phyloP scores from a whole-genome alignment of 2,888 invertebrate genomes.

The Fissipunctia ypsillon region DNA sequence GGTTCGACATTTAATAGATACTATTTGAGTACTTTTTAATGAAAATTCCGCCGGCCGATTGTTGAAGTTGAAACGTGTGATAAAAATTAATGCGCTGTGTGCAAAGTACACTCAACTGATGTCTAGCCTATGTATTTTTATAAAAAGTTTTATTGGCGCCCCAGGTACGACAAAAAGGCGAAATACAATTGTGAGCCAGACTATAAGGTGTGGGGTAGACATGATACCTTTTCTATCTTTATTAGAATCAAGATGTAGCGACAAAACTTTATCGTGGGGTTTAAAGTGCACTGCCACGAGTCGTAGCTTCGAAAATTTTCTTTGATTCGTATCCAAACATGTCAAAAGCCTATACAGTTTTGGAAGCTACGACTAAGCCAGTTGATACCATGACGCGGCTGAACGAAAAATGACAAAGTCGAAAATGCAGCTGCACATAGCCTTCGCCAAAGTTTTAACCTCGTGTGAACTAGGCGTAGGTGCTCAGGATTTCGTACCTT shows the following conservation, averaged over 20 bases:
- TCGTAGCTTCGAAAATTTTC: background rate
- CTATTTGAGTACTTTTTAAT: constrained; percentile 13
- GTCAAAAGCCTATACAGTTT: constrained; percentile 12
- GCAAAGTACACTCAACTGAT: constrained; percentile 51
- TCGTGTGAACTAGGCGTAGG: background rate
- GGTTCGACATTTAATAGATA: background rate
- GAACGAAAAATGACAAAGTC: constrained; percentile 10
- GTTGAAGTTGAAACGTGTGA: constrained; percentile 33
- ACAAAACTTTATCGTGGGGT: background rate
- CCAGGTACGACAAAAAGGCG: constrained; percentile 29
- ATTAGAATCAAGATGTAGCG: background rate
- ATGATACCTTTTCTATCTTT: background rate
- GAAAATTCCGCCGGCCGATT: constrained; percentile 27
- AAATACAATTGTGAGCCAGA: constrained; percentile 1
- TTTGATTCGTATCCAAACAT: background rate
- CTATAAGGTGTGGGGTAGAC: background rate
- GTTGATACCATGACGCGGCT: constrained; percentile 9
- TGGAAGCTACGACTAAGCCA: constrained; percentile 5
- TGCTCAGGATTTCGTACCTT: constrained; percentile 12
- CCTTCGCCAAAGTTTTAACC: background rate
- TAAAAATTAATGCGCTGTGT: constrained; percentile 39
- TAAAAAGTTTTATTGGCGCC: constrained; percentile 22
- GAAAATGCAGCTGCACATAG: constrained; percentile 7
- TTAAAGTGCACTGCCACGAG: background rate
- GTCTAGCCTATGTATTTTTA: constrained; percentile 45